Base-by-base conservation (phyloP, 2,113 vertebrate genomes). In the Toxostoma redivivum region DNA sequence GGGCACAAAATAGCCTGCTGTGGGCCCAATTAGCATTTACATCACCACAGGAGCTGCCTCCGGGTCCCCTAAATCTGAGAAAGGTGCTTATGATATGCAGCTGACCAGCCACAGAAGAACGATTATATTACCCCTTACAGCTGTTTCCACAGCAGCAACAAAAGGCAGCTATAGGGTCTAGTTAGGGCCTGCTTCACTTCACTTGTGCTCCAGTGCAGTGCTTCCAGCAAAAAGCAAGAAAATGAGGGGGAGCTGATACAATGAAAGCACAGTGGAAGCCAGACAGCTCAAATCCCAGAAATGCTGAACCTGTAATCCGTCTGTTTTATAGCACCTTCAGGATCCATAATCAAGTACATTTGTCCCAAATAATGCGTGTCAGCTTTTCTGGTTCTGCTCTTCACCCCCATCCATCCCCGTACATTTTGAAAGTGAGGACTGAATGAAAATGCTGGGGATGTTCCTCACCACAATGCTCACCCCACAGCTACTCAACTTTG, bases 141-240 rank as follows among this genome's bases (percentile, higher is more conserved):
- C 85, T 97, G 94, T 72, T 97, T 97, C 77, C 92, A 92, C 86
- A 90, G 70, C 67, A 71, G 88, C 87, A 88, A 97, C 82, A 96
- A 96, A 97, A 95, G 74, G 91, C 92, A 95, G 93, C 96, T 97
- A 95, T 86, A 95, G 73, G 80, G 44, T 61, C 83, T 65, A 31
- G 93, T 78, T 61, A 85, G 88, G 77, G 90, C 51, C 86, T 77
- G 92, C 94, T 87, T 92, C 78, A 40, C 74, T 95, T 89, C 88
- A 73, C 74, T 87, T 85, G 72, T 84, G 76, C 93, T 90, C 77
- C 18, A 3, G 62, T 37, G 70, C 77, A 85, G 71, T 15, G 42
- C 94, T 96, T 90, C 92, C 66, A 95, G 84, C 53, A 83, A 58
- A 81, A 84, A 30, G 60, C 57, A 62, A 72, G 60, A 70, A 90